These are phyloP conservation scores for Emydura subglobosa DNA, from an alignment of 2,113 vertebrate genomes.

Conservation along the genomic window DNA sequence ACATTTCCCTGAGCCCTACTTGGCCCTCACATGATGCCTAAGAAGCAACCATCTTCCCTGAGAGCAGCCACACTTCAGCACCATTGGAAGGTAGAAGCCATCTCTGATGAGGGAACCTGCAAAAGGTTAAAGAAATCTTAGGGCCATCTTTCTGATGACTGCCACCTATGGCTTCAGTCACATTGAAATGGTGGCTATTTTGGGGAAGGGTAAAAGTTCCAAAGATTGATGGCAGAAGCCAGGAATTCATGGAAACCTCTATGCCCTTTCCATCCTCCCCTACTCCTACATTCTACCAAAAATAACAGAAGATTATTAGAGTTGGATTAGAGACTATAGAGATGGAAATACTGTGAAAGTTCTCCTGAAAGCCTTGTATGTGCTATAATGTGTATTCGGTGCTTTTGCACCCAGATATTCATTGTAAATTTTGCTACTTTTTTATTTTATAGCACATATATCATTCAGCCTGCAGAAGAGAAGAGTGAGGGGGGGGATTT, in stretches of 20 bases:
- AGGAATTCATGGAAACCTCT: too few relatives aligned
- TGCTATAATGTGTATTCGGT: rapidly evolving
- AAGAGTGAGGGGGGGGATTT: too few relatives aligned
- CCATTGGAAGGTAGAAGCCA: background rate
- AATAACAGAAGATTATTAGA: background rate
- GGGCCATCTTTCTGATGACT: too few relatives aligned
- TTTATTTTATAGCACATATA: background rate
- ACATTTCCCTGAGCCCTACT: background rate
- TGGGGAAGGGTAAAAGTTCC: too few relatives aligned
- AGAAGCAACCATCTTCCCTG: background rate
- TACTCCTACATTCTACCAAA: too few relatives aligned
- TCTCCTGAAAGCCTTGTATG: background rate
- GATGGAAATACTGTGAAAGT: background rate
- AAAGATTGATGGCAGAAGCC: too few relatives aligned
- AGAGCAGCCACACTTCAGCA: too few relatives aligned
- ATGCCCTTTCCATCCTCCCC: too few relatives aligned
- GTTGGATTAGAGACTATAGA: background rate
- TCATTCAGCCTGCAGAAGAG: background rate
- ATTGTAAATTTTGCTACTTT: background rate
- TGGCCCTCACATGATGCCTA: rapidly evolving
- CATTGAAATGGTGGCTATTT: too few relatives aligned
- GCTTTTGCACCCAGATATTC: background rate
- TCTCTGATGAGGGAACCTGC: too few relatives aligned
- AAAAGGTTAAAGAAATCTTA: too few relatives aligned
- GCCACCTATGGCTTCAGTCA: too few relatives aligned